phyloP scores from a whole-genome alignment of 2,888 invertebrate species.

The Geotrupes spiniger region DNA sequence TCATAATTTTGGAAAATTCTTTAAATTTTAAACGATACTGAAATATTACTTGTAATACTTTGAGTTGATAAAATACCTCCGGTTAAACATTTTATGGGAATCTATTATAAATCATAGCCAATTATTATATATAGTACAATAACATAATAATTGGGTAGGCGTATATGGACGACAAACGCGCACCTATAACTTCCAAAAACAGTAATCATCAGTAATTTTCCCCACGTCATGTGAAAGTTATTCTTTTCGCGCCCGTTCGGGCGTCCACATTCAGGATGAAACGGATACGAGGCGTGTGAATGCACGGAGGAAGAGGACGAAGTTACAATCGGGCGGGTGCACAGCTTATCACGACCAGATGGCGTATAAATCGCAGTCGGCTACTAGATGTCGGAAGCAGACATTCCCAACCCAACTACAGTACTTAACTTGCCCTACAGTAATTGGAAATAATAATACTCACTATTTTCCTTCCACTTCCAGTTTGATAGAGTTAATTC shows the following conservation, averaged over 20 bases:
- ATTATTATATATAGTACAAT: constrained; percentile 36
- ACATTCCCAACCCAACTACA: constrained; percentile 25
- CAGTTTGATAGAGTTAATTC: constrained; percentile 20
- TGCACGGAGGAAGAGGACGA: constrained; percentile 15
- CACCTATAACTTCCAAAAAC: constrained; percentile 18
- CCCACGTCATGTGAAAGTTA: neutral
- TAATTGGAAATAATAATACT: constrained; percentile 25
- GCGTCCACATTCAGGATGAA: constrained; percentile 4
- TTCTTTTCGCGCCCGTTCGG: neutral
- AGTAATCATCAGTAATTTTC: constrained; percentile 1
- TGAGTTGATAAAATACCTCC: no score
- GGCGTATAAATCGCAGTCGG: constrained; percentile 48
- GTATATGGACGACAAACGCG: constrained; percentile 23
- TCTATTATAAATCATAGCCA: constrained; percentile 29
- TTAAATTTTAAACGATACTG: no score
- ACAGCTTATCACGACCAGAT: constrained; percentile 45
- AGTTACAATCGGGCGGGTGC: constrained; percentile 32
- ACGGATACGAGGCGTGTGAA: constrained; percentile 12
- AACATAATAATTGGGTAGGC: constrained; percentile 37
- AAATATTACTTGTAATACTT: no score
- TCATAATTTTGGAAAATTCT: no score
- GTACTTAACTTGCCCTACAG: constrained; percentile 21
- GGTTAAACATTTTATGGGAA: no score
- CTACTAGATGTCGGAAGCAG: constrained; percentile 49
- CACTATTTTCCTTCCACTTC: constrained; percentile 19